phyloP scores from a whole-genome alignment of 1,140 invertebrate species.

The Conus betulinus region DNA sequence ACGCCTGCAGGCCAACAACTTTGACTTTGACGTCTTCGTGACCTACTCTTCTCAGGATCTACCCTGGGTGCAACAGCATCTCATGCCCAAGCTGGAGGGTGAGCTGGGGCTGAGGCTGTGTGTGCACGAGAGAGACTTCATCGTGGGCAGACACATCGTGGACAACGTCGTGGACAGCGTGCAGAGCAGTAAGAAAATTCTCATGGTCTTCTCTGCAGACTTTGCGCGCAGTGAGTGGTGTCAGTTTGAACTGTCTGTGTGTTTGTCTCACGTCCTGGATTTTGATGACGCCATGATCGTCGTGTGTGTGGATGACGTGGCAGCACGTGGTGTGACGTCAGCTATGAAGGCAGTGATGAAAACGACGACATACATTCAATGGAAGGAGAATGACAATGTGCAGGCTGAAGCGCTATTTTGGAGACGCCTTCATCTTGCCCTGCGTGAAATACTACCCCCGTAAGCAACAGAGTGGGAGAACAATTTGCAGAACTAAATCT shows the following conservation, averaged over 20 bases:
- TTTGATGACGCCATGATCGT: constrained; percentile 35
- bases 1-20: constrained; percentile 23
- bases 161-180: constrained; percentile 59
- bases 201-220: constrained; percentile 50
- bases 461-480: too few relatives aligned
- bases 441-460: not conserved
- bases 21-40: constrained; percentile 47
- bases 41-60: constrained; percentile 52
- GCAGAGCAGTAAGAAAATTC: constrained; percentile 46
- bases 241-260: constrained; percentile 74
- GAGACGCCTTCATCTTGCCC: not conserved
- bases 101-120: constrained; percentile 48
- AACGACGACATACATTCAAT: constrained; percentile 35
- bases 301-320: constrained; percentile 42
- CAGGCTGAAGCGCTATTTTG: not conserved
- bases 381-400: not conserved
- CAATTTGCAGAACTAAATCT: too few relatives aligned
- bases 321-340: constrained; percentile 14
- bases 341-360: constrained; percentile 25
- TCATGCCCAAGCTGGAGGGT: constrained; percentile 39
- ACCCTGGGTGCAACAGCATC: constrained; percentile 73
- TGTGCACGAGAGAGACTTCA: constrained; percentile 65
- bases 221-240: constrained; percentile 61
- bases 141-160: constrained; percentile 44
- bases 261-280: constrained; percentile 34